Conservation (phyloP, 2,113 vertebrate genomes). For the Alces alces region DNA sequence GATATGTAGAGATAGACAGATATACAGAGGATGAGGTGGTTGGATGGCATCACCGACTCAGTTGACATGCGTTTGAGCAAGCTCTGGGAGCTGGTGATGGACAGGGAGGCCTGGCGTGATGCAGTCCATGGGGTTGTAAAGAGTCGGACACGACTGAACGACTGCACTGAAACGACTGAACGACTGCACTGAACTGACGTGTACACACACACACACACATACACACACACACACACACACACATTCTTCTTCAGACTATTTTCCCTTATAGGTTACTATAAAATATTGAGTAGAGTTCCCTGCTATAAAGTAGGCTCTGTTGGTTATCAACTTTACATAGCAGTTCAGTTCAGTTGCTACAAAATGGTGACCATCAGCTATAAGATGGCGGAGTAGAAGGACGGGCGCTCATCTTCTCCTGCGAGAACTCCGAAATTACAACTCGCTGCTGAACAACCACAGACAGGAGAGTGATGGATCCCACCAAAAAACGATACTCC, state of each 20-base stretch:
- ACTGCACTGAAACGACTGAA: not conserved
- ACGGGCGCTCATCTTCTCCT: not conserved
- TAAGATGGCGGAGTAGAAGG: not conserved
- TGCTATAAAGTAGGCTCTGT: not conserved
- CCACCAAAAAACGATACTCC: not conserved
- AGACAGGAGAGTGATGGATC: not conserved
- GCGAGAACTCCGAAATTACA: not conserved
- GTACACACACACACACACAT: not conserved
- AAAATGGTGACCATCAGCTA: not conserved
- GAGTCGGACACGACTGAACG: fast-evolving
- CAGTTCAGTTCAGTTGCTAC: not conserved
- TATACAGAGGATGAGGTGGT: not conserved
- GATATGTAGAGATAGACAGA: not conserved
- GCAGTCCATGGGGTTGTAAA: fast-evolving
- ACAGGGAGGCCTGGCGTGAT: not conserved
- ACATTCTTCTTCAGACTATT: not conserved
- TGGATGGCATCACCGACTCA: not conserved
- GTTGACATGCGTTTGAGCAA: not conserved
- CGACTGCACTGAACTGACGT: not conserved
- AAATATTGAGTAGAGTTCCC: not conserved
- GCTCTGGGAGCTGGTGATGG: not conserved
- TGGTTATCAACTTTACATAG: not conserved
- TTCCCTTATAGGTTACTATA: not conserved
- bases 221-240: not conserved
- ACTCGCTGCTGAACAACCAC: not conserved